Percentiles rank a stretch among this genome's conserved stretches.
These are phyloP conservation scores for Chrysopa pallens DNA, from an alignment of 1,140 invertebrate genomes.

Conservation along the genomic window DNA sequence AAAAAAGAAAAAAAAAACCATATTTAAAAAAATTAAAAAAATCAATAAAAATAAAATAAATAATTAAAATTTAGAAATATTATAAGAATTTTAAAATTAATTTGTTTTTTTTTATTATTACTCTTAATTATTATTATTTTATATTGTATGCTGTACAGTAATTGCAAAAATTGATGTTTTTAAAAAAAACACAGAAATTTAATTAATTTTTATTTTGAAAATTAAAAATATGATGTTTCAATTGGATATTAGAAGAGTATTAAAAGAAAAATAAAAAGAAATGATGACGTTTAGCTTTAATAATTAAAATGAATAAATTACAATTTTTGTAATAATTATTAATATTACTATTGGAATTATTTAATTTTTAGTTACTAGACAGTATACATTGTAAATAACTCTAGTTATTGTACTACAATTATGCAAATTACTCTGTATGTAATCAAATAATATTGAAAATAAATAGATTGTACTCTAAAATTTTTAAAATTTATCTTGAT, in stretches of 20 bases:
- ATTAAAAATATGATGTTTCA: too few relatives aligned
- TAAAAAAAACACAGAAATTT: too few relatives aligned
- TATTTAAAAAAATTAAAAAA: too few relatives aligned
- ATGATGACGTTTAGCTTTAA: too few relatives aligned
- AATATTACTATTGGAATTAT: not conserved
- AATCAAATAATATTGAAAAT: not conserved
- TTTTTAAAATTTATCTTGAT: too few relatives aligned
- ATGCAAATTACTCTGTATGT: not conserved
- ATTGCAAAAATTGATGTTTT: not conserved
- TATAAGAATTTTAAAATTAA: not conserved
- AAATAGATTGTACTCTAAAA: not conserved
- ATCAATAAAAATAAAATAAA: too few relatives aligned
- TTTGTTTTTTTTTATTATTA: not conserved
- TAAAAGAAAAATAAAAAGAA: too few relatives aligned
- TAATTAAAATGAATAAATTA: too few relatives aligned
- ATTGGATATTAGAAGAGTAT: too few relatives aligned
- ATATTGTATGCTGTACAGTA: not conserved
- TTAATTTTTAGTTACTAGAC: not conserved
- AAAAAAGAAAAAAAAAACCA: too few relatives aligned
- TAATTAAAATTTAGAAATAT: too few relatives aligned
- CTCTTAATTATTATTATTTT: not conserved
- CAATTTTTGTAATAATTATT: not conserved
- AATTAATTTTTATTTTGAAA: too few relatives aligned
- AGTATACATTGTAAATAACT: not conserved
- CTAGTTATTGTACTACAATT: not conserved